Conservation (phyloP, 2,113 vertebrate species). For the Myotis lucifugus region DNA sequence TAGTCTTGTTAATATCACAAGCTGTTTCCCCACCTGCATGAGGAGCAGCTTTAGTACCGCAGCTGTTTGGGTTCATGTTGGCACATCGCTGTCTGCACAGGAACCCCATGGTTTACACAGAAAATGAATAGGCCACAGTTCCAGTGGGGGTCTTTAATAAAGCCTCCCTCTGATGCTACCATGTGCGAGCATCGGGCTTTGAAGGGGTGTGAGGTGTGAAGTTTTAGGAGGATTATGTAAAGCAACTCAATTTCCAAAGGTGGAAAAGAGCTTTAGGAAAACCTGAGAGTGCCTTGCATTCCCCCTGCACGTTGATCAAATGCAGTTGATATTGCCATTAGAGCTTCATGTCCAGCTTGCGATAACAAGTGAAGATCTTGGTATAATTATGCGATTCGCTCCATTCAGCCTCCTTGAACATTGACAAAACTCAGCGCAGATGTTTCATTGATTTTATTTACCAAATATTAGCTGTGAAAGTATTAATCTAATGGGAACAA, state of each 20-base stretch:
- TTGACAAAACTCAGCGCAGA: constrained; percentile 28
- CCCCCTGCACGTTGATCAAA: constrained; percentile 53
- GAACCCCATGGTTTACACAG: constrained; percentile 70
- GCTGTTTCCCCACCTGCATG: constrained; percentile 76
- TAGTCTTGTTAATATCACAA: constrained; percentile 79
- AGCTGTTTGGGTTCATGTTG: constrained; percentile 73
- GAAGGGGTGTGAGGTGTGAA: constrained; percentile 71
- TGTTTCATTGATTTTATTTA: constrained; percentile 58
- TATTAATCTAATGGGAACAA: constrained; percentile 27
- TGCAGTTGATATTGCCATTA: constrained; percentile 42
- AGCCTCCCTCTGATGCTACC: constrained; percentile 68
- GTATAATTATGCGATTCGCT: constrained; percentile 40
- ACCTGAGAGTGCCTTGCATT: constrained; percentile 4
- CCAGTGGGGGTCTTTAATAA: constrained; percentile 74
- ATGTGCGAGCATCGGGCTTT: constrained; percentile 52
- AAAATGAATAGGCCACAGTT: constrained; percentile 70
- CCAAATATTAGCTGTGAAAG: constrained; percentile 70
- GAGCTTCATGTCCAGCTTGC: neutral
- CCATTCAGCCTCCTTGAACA: constrained; percentile 13
- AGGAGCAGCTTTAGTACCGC: constrained; percentile 68
- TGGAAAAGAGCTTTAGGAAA: constrained; percentile 62
- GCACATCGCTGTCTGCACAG: constrained; percentile 48
- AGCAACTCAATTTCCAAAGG: constrained; percentile 70
- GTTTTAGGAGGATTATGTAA: constrained; percentile 74
- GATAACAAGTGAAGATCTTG: neutral